Base-by-base conservation (phyloP, 2,888 invertebrate species). In the Drosophila siamana region DNA sequence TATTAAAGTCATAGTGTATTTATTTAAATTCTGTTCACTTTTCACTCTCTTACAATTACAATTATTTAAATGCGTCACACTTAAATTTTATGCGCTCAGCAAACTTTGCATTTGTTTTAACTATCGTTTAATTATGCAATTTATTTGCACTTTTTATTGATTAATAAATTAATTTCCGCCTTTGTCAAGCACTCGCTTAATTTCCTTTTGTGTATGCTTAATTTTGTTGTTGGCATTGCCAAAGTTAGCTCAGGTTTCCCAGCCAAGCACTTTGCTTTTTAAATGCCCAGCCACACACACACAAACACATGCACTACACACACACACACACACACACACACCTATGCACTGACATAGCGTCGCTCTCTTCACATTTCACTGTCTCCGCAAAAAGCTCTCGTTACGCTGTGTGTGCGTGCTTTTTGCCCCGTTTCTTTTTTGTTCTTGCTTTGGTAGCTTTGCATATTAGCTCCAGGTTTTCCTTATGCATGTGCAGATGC, bases 381-480 rank as follows among this genome's bases (percentile, higher is more conserved):
- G 67, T 40, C 54, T 50, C 44, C 15, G 33, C 33, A 44, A 24
- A 44, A 55, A 33, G 44, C 11, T 55, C 55, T 33, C 33, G 24
- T 44, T 24, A 24, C 40, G 26, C 8, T 36, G 15, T 38, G 9
- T 41, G 11, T n/a, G 3, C 9, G 22, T 24, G n/a, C 48, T 33
- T 40, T 28, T 47, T 13, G 26, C 46, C n/a, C n/a, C n/a, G 52
- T 19, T 26, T 33, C 59, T 36, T 52, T 38, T 57, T 54, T 63
- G 47, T 43, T 40, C 48, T 28, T 11, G 52, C 62, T 51, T 54
- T 55, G 47, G 74, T 67, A 59, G 82, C 69, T 70, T 71, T 78
- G 79, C 82, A 86, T 80, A 81, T 84, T 84, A 75, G 68, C 86
- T 79, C 41, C 65, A 72, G 83, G 64, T 74, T 66, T 77, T 65